These are phyloP conservation scores for Polydesmus complanatus DNA, from an alignment of 2,888 invertebrate genomes.

Conservation along the genomic window DNA sequence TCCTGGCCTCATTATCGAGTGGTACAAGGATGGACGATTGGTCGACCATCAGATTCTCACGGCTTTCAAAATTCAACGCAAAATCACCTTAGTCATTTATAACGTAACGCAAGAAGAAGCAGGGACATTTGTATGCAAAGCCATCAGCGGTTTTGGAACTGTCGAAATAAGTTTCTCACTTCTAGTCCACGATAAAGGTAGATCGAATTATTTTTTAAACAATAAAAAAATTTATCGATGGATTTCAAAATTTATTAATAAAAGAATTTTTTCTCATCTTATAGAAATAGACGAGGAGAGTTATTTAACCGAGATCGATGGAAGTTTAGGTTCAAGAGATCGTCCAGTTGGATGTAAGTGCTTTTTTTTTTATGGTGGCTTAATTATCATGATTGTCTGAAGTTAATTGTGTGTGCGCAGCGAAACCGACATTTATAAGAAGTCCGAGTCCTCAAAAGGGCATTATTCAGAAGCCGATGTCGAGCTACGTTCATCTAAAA, in stretches of 20 bases:
- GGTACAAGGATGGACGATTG: constrained; percentile 5
- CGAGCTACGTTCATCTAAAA: constrained; percentile 1
- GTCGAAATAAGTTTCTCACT: neutral
- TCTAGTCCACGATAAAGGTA: neutral
- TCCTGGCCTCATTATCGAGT: neutral
- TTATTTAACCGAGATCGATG: neutral
- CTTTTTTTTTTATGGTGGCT: neutral
- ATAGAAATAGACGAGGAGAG: too few species aligned
- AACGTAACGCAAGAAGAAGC: constrained; percentile 6
- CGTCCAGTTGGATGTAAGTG: neutral
- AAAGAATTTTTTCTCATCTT: too few species aligned
- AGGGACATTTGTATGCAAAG: constrained; percentile 7
- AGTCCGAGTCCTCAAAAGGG: neutral
- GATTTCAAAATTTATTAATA: too few species aligned
- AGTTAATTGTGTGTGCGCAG: neutral
- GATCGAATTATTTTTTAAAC: neutral
- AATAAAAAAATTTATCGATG: too few species aligned
- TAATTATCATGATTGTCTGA: neutral
- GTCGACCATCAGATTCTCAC: neutral
- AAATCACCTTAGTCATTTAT: neutral
- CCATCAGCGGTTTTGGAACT: constrained; percentile 2
- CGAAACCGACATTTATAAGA: neutral
- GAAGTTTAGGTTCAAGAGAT: neutral
- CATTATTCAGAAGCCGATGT: neutral
- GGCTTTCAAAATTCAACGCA: neutral